Evolutionary conservation across 2,888 invertebrate species (phyloP).

Genomic region (Cryptus armator): DNA sequence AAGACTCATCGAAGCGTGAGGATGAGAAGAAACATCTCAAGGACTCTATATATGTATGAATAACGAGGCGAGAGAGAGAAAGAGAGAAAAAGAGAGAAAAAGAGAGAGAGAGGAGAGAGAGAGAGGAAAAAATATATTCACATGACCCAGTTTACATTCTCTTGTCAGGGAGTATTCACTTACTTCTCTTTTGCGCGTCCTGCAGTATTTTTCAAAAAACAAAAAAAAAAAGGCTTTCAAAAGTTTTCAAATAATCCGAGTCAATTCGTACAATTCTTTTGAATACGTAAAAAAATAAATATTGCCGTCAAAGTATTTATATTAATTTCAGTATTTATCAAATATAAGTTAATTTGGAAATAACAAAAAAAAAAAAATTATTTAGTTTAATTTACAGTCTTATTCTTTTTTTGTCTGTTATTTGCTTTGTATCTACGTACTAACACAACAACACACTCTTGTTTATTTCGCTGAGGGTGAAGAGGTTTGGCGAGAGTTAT

Average conservation of each 20-base stretch:
- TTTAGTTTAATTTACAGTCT: background rate
- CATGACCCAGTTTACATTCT: conserved; percentile 59
- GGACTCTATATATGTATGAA: conserved; percentile 12
- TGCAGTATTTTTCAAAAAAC: background rate
- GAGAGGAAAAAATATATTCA: conserved; percentile 46
- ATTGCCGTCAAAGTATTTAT: no score
- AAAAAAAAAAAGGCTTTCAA: background rate
- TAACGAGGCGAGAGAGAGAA: conserved; percentile 11
- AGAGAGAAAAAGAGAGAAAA: conserved; percentile 17
- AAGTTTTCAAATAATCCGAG: background rate
- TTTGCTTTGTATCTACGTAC: background rate
- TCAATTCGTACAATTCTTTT: no score
- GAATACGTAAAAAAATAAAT: no score
- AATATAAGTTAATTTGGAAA: background rate
- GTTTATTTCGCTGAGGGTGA: conserved; percentile 14
- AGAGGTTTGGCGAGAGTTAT: conserved; percentile 27
- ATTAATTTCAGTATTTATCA: no score
- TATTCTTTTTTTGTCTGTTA: background rate
- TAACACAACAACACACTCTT: conserved; percentile 18
- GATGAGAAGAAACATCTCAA: conserved; percentile 36
- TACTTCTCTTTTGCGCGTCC: background rate
- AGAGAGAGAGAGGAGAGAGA: no score
- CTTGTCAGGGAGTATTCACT: conserved; percentile 5
- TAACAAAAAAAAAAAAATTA: background rate
- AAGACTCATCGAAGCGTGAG: conserved; percentile 51